Evolutionary conservation across 2,797 vertebrate species (phyloP).

Genomic region (Coregonus sp.): DNA sequence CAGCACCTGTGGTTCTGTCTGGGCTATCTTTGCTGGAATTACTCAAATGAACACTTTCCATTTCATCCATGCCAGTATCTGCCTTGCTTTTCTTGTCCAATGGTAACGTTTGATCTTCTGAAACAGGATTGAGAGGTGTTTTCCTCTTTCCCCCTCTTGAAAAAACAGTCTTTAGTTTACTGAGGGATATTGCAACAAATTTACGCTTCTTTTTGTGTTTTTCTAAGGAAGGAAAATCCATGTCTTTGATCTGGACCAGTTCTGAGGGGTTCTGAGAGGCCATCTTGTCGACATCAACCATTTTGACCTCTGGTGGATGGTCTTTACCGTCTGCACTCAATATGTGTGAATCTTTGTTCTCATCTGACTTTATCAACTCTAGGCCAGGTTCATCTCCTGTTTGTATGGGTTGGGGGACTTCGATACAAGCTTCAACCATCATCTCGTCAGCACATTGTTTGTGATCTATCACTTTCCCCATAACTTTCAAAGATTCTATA

Average conservation of each 20-base stretch:
- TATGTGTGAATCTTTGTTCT: background rate
- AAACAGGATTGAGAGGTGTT: constrained; percentile 9
- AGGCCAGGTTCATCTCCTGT: constrained; percentile 19
- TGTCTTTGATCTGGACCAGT: constrained; percentile 25
- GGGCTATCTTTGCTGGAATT: background rate
- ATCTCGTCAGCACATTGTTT: constrained; percentile 31
- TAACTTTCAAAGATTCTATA: constrained; percentile 45
- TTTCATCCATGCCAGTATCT: constrained; percentile 17
- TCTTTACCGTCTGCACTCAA: constrained; percentile 21
- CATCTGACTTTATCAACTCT: constrained; percentile 14
- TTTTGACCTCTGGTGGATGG: constrained; percentile 20
- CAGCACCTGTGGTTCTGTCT: constrained; percentile 11
- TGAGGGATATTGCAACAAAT: constrained; percentile 57
- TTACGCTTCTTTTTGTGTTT: constrained; percentile 41
- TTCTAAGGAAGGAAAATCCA: constrained; percentile 17
- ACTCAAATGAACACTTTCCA: constrained; percentile 22
- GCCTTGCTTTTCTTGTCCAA: constrained; percentile 59
- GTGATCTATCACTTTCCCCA: constrained; percentile 14
- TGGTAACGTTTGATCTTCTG: constrained; percentile 13
- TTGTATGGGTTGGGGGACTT: constrained; percentile 15
- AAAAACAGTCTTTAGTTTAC: constrained; percentile 70
- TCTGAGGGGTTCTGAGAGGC: constrained; percentile 15
- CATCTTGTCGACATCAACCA: constrained; percentile 5
- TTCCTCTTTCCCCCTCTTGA: constrained; percentile 58
- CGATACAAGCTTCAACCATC: constrained; percentile 20